Evolutionary conservation across 2,113 vertebrate species (phyloP).

Genomic region (Cyprinodon tularosa): DNA sequence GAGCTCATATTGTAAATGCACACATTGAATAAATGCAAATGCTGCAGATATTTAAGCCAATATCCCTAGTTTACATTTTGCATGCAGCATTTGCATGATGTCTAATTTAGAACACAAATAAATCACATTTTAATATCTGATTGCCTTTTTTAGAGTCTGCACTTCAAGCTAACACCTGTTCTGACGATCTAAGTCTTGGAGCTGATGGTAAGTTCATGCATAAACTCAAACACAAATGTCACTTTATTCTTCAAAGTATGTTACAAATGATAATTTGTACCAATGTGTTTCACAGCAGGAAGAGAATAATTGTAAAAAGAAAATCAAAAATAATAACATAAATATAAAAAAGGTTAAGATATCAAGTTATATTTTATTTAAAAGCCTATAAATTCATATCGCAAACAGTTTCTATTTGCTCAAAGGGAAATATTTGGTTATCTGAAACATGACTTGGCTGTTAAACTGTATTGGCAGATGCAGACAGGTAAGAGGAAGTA

Average conservation of each 20-base stretch:
- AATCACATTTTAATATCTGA: neutral
- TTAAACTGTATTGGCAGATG: neutral
- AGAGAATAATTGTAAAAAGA: no score
- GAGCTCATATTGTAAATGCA: neutral
- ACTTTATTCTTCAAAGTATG: no score
- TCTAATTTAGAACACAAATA: neutral
- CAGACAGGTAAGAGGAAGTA: neutral
- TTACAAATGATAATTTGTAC: no score
- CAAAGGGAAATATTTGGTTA: neutral
- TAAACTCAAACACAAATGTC: neutral
- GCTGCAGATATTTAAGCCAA: neutral
- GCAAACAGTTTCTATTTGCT: neutral
- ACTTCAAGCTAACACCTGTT: constrained; percentile 75
- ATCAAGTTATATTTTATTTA: no score
- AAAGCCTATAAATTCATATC: no score
- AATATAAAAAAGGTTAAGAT: no score
- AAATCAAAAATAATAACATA: no score
- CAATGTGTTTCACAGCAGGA: no score
- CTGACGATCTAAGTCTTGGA: constrained; percentile 87
- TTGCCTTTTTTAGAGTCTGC: constrained; percentile 69
- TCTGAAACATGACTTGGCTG: neutral
- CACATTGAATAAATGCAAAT: neutral
- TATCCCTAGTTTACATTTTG: neutral
- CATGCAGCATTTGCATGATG: neutral
- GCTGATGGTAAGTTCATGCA: constrained; percentile 84